These are phyloP conservation scores for Gnathonemus echidnorhynchus DNA, from an alignment of 2,113 vertebrate species.

Conservation along the genomic window DNA sequence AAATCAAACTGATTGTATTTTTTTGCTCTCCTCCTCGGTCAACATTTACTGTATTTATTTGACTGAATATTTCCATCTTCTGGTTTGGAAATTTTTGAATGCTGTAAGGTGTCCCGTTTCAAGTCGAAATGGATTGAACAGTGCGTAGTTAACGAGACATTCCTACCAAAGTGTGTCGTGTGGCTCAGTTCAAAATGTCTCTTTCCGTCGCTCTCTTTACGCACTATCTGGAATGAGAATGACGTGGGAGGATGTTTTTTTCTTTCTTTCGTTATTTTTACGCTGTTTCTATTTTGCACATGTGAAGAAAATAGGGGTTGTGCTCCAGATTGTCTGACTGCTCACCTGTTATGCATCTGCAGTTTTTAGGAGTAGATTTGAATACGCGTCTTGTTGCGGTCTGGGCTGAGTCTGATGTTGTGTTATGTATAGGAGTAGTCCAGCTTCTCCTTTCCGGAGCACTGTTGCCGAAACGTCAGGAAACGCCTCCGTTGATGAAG, in stretches of 20 bases:
- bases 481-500: slow-evolving; percentile 75
- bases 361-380: slow-evolving; percentile 78
- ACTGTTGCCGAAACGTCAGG: slow-evolving; percentile 83
- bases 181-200: slow-evolving; percentile 62
- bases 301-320: slow-evolving; percentile 64
- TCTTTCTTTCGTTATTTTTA: slow-evolving; percentile 67
- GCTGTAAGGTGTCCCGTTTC: slow-evolving; percentile 16
- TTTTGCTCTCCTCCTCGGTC: slow-evolving; percentile 38
- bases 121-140: slow-evolving; percentile 29
- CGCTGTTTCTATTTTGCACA: slow-evolving; percentile 86
- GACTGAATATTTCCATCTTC: slow-evolving; percentile 22
- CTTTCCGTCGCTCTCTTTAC: slow-evolving; percentile 55
- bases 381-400: slow-evolving; percentile 69
- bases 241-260: slow-evolving; percentile 41
- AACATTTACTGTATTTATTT: slow-evolving; percentile 49
- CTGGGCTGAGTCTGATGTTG: slow-evolving; percentile 55
- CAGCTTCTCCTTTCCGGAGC: slow-evolving; percentile 66
- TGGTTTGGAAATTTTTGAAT: slow-evolving; percentile 31
- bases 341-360: slow-evolving; percentile 72
- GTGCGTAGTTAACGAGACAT: slow-evolving; percentile 53
- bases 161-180: slow-evolving; percentile 82
- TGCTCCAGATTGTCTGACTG: slow-evolving; percentile 36
- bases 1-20: slow-evolving; percentile 62
- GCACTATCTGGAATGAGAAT: slow-evolving; percentile 67
- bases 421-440: slow-evolving; percentile 60